Evolutionary conservation across 2,888 invertebrate species (phyloP).

Genomic region (Rhingia campestris): DNA sequence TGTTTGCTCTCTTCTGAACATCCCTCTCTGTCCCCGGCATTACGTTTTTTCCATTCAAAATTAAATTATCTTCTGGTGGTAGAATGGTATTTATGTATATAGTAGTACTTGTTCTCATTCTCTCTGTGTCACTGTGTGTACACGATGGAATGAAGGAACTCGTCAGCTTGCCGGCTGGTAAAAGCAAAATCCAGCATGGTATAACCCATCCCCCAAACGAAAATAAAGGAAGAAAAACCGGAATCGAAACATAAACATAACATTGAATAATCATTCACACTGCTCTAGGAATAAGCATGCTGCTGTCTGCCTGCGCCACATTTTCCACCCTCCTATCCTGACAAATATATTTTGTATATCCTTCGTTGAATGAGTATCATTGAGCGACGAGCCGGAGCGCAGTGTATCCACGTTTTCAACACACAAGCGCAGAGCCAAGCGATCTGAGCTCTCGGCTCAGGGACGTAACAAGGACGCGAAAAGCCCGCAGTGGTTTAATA

Average conservation of each 20-base stretch:
- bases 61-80: constrained; percentile 3
- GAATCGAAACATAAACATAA: constrained; percentile 73
- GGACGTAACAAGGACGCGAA: constrained; percentile 69
- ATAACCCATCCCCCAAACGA: neutral
- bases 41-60: constrained; percentile 44
- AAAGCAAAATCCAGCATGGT: constrained; percentile 46
- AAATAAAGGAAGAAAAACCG: constrained; percentile 25
- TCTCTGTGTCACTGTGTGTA: neutral
- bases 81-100: too few species aligned
- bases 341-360: constrained; percentile 8
- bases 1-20: constrained; percentile 44
- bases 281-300: constrained; percentile 39
- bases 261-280: constrained; percentile 73
- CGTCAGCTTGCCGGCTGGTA: constrained; percentile 59
- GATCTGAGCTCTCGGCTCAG: constrained; percentile 42
- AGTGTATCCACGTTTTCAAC: constrained; percentile 20
- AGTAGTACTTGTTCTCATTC: constrained; percentile 2
- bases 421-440: constrained; percentile 48
- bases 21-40: constrained; percentile 38
- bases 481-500: constrained; percentile 52
- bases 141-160: neutral
- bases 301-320: neutral
- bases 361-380: constrained; percentile 45
- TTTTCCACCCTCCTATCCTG: constrained; percentile 32
- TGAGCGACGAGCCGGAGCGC: too few species aligned